phyloP scores from a whole-genome alignment of 1,140 invertebrate species.

The Mizuhopecten yessoensis region DNA sequence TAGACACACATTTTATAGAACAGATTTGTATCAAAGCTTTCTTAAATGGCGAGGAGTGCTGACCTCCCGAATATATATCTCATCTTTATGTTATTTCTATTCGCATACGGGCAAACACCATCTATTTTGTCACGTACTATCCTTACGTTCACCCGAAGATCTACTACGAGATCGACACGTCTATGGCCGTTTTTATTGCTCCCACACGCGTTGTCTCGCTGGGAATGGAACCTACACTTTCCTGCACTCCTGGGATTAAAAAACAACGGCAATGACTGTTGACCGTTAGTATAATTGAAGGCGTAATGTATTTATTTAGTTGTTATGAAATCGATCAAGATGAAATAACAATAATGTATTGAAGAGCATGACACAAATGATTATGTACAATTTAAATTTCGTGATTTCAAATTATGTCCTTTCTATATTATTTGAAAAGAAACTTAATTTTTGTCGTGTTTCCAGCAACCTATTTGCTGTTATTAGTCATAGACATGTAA shows the following conservation, averaged over 20 bases:
- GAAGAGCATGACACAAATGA: no score
- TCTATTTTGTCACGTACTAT: not conserved
- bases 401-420: no score
- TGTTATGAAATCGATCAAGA: no score
- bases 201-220: not conserved
- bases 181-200: not conserved
- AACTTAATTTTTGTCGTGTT: no score
- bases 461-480: not conserved
- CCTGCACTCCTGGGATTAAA: not conserved
- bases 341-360: no score
- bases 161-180: not conserved
- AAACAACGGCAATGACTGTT: not conserved
- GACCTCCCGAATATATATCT: not conserved
- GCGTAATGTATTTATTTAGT: no score
- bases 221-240: not conserved
- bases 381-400: no score
- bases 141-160: not conserved
- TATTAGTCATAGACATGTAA: slow-evolving; percentile 18
- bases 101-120: not conserved
- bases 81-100: not conserved
- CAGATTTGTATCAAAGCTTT: no score
- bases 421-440: no score
- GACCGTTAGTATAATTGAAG: not conserved
- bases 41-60: no score
- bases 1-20: no score